Evolutionary conservation across 2,797 vertebrate genomes (phyloP), one percentile per base, ranked within the genome.

Genomic region (Phylloscopus collybita): DNA sequence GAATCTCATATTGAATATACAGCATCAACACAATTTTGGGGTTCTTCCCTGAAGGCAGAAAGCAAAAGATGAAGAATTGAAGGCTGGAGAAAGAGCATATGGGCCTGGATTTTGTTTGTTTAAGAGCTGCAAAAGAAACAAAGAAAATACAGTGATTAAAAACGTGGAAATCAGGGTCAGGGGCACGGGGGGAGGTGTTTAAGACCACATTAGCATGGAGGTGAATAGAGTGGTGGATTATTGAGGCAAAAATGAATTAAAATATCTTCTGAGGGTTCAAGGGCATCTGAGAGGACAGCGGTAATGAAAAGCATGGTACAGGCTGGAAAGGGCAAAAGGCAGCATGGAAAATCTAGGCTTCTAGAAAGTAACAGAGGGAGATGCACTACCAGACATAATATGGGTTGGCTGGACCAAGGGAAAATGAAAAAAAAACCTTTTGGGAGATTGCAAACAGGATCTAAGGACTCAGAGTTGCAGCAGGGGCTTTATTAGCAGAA

Each of bases 401-500:
- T 0, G 0, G 21, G 20, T 44, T 61, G 26, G 16, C 7, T 75
- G n/a, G 26, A 82, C 40, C n/a, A 36, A 49, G 23, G 7, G 4
- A 71, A 89, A 54, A 38, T 22, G 20, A 16, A 66, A 64, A 53
- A 83, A 86, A 88, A 76, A 7, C 1, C 12, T 71, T 87, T 51
- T 2, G 5, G 15, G 40, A 50, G 26, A 32, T 29, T 82, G 47
- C 49, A 85, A 82, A 64, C 42, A 82, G 91, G 64, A 87, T 76
- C 67, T 36, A 15, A 92, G 56, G 56, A 78, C 49, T 93, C 56
- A 25, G 44, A 76, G 27, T 8, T 85, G 56, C 70, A 93, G 69
- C 45, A 38, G 36, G 29, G 62, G 36, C 47, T 95, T 95, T 85
- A 86, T 93, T 95, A 94, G 47, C 65, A 90, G 90, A 86, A 90